Conservation (phyloP, 2,113 vertebrate species). For the Zapornia atra region DNA sequence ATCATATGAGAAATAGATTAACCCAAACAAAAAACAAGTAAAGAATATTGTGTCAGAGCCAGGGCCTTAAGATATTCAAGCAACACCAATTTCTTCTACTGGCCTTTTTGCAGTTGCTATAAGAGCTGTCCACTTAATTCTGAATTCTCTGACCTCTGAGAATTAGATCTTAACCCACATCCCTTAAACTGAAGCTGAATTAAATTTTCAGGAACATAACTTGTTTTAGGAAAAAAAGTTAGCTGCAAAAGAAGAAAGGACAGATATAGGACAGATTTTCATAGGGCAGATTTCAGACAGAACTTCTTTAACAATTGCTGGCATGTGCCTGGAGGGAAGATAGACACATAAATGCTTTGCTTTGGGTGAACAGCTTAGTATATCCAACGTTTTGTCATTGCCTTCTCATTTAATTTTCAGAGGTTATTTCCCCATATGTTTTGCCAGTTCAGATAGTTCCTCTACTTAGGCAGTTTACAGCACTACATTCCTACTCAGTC, state of each 20-base stretch:
- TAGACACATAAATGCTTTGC: neutral
- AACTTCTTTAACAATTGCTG: neutral
- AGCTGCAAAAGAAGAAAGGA: neutral
- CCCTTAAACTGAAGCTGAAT: neutral
- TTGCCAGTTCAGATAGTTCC: neutral
- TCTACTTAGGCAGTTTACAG: neutral
- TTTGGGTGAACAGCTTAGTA: accelerated
- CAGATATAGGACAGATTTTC: neutral
- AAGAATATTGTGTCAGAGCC: neutral
- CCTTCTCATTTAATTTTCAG: neutral
- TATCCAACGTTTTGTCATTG: neutral
- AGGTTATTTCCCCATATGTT: neutral
- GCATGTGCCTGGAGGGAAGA: neutral
- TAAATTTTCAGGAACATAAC: neutral
- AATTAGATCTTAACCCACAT: neutral
- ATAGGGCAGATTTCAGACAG: neutral
- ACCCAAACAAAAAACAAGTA: neutral
- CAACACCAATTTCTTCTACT: neutral
- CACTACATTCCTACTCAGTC: neutral
- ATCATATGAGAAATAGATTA: neutral
- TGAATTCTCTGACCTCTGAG: neutral
- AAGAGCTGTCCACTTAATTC: neutral
- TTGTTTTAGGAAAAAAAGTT: neutral
- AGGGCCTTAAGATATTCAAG: neutral
- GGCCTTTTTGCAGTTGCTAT: neutral